A percentile compares a stretch with the other conserved stretches of the same genome.
These are phyloP conservation scores for Gymnocheta viridis DNA, from an alignment of 2,888 invertebrate species.

Conservation along the genomic window DNA sequence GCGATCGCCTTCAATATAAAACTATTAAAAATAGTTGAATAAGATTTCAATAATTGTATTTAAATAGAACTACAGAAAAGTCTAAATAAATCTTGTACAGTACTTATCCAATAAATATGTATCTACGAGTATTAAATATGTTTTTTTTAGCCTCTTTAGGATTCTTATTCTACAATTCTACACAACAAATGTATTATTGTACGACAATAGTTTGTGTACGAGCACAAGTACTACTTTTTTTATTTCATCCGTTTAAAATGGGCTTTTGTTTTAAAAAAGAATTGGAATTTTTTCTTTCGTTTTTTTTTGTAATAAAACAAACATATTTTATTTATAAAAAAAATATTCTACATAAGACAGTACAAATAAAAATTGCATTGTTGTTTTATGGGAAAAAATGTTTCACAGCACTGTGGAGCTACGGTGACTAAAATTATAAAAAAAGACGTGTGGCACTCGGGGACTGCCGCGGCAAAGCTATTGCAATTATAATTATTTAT, in stretches of 20 bases:
- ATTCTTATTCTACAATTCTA: neutral
- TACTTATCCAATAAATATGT: neutral
- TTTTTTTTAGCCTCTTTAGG: slow-evolving; percentile 10
- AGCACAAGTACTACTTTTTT: neutral
- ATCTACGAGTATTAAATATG: no score
- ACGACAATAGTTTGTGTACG: slow-evolving; percentile 21
- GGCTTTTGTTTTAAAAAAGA: slow-evolving; percentile 51
- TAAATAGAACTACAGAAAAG: no score
- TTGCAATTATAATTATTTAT: no score
- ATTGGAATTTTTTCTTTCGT: slow-evolving; percentile 30
- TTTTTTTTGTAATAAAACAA: slow-evolving; percentile 47
- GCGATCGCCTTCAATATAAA: no score
- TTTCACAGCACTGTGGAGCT: slow-evolving; percentile 14
- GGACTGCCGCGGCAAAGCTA: no score
- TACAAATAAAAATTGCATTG: slow-evolving; percentile 14
- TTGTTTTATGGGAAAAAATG: slow-evolving; percentile 16
- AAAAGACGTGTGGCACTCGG: no score
- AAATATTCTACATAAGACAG: slow-evolving; percentile 27
- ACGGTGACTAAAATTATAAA: neutral
- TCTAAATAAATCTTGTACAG: neutral
- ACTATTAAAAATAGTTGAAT: no score
- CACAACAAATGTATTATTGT: slow-evolving; percentile 7
- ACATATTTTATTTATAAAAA: slow-evolving; percentile 49
- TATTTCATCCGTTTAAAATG: slow-evolving; percentile 49
- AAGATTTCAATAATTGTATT: no score